Conservation (phyloP, 1,140 invertebrate genomes). For the Drosophila kikkawai region DNA sequence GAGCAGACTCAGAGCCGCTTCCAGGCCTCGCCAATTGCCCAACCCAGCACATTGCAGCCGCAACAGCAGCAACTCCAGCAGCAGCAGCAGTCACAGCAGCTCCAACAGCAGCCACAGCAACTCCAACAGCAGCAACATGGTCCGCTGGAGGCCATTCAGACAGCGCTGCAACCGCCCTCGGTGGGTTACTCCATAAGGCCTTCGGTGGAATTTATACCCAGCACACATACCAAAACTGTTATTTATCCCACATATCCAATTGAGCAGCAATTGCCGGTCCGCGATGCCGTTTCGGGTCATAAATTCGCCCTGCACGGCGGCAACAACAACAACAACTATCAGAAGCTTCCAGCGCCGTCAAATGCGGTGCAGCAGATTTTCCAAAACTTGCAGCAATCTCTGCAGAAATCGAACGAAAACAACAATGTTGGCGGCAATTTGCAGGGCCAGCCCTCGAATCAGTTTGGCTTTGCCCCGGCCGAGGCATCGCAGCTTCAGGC, state of each 20-base stretch:
- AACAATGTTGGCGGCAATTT: slow-evolving; percentile 12
- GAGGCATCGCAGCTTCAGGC: slow-evolving; percentile 72
- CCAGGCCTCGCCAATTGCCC: slow-evolving; percentile 61
- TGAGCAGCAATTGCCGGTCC: slow-evolving; percentile 81
- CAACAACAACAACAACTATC: slow-evolving; percentile 62
- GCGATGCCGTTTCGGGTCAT: slow-evolving; percentile 76
- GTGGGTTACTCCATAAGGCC: slow-evolving; percentile 80
- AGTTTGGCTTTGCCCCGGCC: slow-evolving; percentile 76
- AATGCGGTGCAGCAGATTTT: slow-evolving; percentile 81
- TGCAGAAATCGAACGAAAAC: slow-evolving; percentile 70
- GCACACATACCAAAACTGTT: slow-evolving; percentile 76
- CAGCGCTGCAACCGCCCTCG: slow-evolving; percentile 70
- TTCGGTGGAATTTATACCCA: slow-evolving; percentile 83
- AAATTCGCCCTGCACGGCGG: slow-evolving; percentile 69
- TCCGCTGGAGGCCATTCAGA: slow-evolving; percentile 82
- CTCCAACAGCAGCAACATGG: slow-evolving; percentile 74
- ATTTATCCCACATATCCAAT: slow-evolving; percentile 82
- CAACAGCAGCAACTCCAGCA: slow-evolving; percentile 49
- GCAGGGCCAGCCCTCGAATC: slow-evolving; percentile 76
- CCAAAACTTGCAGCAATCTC: slow-evolving; percentile 79
- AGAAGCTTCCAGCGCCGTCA: slow-evolving; percentile 62
- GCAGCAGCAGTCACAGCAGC: slow-evolving; percentile 30
- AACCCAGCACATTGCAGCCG: slow-evolving; percentile 71
- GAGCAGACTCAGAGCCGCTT: slow-evolving; percentile 86
- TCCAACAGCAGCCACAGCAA: slow-evolving; percentile 48